Percentiles rank a stretch among this genome's conserved stretches.
These are phyloP conservation scores for Squalus acanthias DNA, from an alignment of 2,797 vertebrate genomes.

Conservation along the genomic window DNA sequence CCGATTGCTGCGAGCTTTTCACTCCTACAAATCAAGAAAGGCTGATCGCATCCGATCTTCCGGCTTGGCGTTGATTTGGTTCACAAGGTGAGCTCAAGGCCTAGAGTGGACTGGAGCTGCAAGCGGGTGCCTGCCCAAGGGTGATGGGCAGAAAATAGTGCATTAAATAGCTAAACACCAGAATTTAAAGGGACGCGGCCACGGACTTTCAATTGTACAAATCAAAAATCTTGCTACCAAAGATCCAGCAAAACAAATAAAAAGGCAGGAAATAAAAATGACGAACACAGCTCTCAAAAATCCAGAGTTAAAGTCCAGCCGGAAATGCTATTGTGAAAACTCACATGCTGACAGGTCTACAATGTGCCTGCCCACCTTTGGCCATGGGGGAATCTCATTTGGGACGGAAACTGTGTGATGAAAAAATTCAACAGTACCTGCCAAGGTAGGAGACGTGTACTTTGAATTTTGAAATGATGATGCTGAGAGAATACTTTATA, in stretches of 20 bases:
- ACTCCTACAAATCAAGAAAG: background rate
- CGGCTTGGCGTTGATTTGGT: background rate
- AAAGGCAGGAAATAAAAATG: background rate
- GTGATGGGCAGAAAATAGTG: background rate
- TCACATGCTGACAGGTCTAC: background rate
- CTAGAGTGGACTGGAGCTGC: background rate
- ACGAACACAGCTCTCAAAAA: background rate
- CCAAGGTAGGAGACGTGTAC: background rate
- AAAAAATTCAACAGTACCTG: background rate
- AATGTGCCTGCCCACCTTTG: background rate
- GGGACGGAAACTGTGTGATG: background rate
- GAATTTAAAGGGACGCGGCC: background rate
- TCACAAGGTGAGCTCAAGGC: background rate
- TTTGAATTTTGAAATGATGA: background rate
- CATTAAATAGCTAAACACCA: background rate
- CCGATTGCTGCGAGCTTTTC: background rate
- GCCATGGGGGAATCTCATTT: background rate
- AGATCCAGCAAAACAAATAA: background rate
- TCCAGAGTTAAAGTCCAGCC: background rate
- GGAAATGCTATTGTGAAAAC: background rate
- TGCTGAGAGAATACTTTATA: background rate
- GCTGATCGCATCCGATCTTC: background rate
- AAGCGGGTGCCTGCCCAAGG: too few relatives aligned
- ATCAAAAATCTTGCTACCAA: background rate
- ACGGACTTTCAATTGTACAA: background rate